Base-by-base conservation (phyloP, 2,888 invertebrate genomes). In the Lypha dubia region DNA sequence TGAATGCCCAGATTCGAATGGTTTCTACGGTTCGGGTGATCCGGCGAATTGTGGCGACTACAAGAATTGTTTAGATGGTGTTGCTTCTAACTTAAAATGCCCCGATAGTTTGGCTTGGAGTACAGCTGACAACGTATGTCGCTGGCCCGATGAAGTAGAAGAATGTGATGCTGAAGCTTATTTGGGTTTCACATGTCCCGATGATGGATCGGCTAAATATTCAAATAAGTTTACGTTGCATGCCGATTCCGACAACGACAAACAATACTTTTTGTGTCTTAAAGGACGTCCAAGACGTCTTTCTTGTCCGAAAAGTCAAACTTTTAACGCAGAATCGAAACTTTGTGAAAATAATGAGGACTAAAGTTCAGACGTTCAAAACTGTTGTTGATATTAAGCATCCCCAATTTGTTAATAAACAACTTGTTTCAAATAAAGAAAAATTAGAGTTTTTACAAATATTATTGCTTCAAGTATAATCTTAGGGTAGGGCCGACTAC, bases 91-190 rank as follows among this genome's bases (percentile, higher is more conserved):
- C 88, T 97, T 96, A 91, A 95, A 95, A 92, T 97, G 97, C 89
- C 97, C 97, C 0, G 96, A 96, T 88, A 97, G 97, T 28, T 93
- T 97, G 68, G 97, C 97, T 9, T 97, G 95, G 92, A 95, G 94
- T 90, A 93, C 94, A 1, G 94, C 94, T 13, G 94, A 93, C 11
- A 96, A 96, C 90, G 94, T 95, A 70, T 97, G 97, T 91, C 97
- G 97, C 85, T 97, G 97, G 97, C 96, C 97, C 3, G 97, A 97
- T 92, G 94, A 95, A 91, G 97, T 97, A 0, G 91, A 94, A 4
- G 95, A 95, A 75, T 97, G 97, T 88, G 95, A 97, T 89, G 95
- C 95, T 65, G 97, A 96, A 94, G 95, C 96, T 1, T 92, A 88
- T 87, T 93, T 97, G 70, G 96, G 96, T 11, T 97, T 97, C 93